Base-by-base conservation (phyloP, 2,113 vertebrate genomes). In the Mastomys natalensis region DNA sequence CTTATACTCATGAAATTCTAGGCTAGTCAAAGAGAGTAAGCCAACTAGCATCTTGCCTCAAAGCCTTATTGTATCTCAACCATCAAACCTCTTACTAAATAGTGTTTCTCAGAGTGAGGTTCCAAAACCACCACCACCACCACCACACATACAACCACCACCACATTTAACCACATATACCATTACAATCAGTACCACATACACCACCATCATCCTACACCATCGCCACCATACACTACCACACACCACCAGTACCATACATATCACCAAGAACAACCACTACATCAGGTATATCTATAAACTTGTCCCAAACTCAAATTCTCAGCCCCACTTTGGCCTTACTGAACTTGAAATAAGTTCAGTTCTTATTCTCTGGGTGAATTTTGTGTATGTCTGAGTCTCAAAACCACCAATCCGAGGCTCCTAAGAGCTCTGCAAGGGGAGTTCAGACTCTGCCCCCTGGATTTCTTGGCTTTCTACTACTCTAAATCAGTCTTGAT, bases 41-140 rank as follows among this genome's bases (percentile, higher is more conserved):
- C 90, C 95, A 89, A 77, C 87, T 84, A 97, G 58, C 51, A 93
- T 95, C 97, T 95, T 96, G 80, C 96, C 48, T 87, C 87, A 95
- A 55, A 60, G 77, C 74, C 89, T 93, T 60, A 80, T 55, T 31
- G 89, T 95, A 94, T 84, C 90, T 97, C 95, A 97, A 95, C 62
- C 96, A 89, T 82, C 87, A 40, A 73, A 87, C 90, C 78, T 94
- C 87, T 90, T 92, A 87, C 89, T 92, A 87, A 55, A 24, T 34
- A 43, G 15, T 9, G 31, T 72, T 70, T 95, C 62, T 80, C 78
- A 62, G 81, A 89, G 43, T 58, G 58, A 43, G 24, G 80, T 48
- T 87, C 74, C 73, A 53, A 72, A n/a, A 64, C 8, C 2, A 53
- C 68, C 37, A 7, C 34, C 26, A 13, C 53, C 26, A 84, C 22